Base-by-base conservation (phyloP, 2,797 vertebrate species). In the Galagoides demidoff region DNA sequence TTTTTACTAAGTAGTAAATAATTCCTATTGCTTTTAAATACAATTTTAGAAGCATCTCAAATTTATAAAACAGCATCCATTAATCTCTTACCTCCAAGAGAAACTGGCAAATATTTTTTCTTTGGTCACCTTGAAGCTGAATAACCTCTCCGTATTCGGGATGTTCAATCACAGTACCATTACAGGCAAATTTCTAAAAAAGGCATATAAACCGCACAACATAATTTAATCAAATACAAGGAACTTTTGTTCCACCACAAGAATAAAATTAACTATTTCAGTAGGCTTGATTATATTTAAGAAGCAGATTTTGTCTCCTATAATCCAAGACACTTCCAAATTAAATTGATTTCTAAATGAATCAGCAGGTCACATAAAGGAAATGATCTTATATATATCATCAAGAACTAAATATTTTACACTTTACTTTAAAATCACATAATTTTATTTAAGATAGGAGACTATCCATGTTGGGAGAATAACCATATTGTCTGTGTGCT, bases 101-200 rank as follows among this genome's bases (percentile, higher is more conserved):
- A 96, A 99, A 99, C 49, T 99, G 99, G 98, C 99, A 99, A 95
- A 99, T 99, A 89, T 99, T 99, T 94, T 99, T 99, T 16, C 99
- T 98, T 93, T 99, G 99, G 97, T 99, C 99, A 94, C 99, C 99
- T 94, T 99, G 99, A 91, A 99, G 98, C 97, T 99, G 99, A 97
- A 99, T 99, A 78, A 99, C 99, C 98, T 99, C 98, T 31, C 99
- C 98, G 98, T 99, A 99, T 61, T 99, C 99, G 1, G 99, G 99
- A 92, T 99, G 99, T 39, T 99, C 99, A 93, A 99, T 99, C 98
- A 99, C 99, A 98, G 99, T 99, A 90, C 99, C 99, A 98, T 99
- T 99, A 97, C 99, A 99, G 90, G 99, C 99, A 97, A 99, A 99
- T 98, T 99, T 99, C 99, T 99, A 85, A 17, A 96, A 61, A 94